Evolutionary conservation across 2,888 invertebrate species (phyloP).

Genomic region (Drosophila siamana): DNA sequence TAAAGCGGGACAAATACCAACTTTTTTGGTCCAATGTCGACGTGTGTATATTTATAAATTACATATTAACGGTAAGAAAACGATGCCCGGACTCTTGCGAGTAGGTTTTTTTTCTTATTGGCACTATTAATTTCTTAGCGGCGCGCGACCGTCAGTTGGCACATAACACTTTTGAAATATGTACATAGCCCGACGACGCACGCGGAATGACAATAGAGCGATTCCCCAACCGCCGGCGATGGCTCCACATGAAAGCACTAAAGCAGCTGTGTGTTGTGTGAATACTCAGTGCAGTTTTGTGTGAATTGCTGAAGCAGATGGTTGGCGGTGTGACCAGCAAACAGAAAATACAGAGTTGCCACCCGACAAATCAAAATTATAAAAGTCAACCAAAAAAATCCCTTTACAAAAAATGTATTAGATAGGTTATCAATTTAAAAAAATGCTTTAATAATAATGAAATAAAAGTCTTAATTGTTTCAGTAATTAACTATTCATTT

Average conservation of each 20-base stretch:
- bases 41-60: constrained; percentile 56
- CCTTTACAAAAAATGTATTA: no score
- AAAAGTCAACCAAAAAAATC: not conserved
- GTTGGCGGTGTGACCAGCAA: constrained; percentile 33
- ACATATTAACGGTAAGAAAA: constrained; percentile 33
- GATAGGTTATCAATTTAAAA: no score
- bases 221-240: constrained; percentile 25
- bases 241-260: constrained; percentile 30
- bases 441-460: no score
- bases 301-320: constrained; percentile 40
- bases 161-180: constrained; percentile 55
- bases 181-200: constrained; percentile 51
- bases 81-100: constrained; percentile 38
- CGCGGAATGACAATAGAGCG: constrained; percentile 52
- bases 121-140: constrained; percentile 51
- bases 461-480: no score
- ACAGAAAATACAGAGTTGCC: constrained; percentile 1
- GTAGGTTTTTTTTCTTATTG: constrained; percentile 42
- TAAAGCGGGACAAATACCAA: constrained; percentile 13
- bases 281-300: constrained; percentile 20
- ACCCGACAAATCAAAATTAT: not conserved
- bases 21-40: constrained; percentile 51
- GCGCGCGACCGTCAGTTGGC: constrained; percentile 44
- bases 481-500: no score
- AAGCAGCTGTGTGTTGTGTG: constrained; percentile 47